Conservation (phyloP, 2,888 invertebrate genomes). For the Macropis europaea region DNA sequence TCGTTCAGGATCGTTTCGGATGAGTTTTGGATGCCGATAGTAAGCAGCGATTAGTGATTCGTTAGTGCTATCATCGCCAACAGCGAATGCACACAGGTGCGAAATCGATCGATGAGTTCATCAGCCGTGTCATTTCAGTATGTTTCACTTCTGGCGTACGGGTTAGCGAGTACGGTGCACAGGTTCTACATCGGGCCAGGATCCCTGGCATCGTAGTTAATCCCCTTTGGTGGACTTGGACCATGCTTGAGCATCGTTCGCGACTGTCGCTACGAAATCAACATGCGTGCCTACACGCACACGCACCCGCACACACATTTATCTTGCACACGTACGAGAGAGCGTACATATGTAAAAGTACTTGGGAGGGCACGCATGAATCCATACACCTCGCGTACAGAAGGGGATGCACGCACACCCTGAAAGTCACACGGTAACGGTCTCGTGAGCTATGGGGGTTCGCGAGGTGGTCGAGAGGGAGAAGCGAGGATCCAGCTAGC, state of each 20-base stretch:
- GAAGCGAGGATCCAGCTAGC: constrained; percentile 22
- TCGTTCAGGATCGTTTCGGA: not conserved
- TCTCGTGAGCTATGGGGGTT: constrained; percentile 56
- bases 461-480: constrained; percentile 36
- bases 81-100: constrained; percentile 19
- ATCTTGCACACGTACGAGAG: not conserved
- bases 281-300: not conserved
- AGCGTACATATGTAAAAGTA: constrained; percentile 20
- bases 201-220: constrained; percentile 33
- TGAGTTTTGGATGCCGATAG: no score
- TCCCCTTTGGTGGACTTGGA: constrained; percentile 37
- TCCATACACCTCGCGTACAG: constrained; percentile 26
- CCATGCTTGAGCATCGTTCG: constrained; percentile 50
- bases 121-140: constrained; percentile 37
- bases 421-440: constrained; percentile 43
- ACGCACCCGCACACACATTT: constrained; percentile 12
- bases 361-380: constrained; percentile 33
- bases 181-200: constrained; percentile 18
- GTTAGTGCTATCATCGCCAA: constrained; percentile 6
- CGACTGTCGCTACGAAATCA: constrained; percentile 44
- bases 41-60: not conserved
- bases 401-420: constrained; percentile 24
- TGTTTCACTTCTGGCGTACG: constrained; percentile 36
- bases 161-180: constrained; percentile 10
- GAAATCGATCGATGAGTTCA: constrained; percentile 40